Conservation (phyloP, 1,140 invertebrate genomes). For the Venustaconcha ellipsiformis region DNA sequence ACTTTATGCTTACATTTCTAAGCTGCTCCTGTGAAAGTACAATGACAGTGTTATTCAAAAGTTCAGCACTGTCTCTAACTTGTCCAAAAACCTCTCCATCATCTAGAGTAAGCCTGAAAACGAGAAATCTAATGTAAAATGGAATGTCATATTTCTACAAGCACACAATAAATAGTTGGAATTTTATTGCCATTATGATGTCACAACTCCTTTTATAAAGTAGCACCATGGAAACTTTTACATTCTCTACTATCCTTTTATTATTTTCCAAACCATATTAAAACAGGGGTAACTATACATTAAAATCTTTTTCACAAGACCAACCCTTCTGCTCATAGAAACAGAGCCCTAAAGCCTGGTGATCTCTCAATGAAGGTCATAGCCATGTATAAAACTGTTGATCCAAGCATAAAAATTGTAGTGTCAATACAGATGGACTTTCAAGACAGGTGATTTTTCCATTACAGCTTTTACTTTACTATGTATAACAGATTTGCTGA, state of each 20-base stretch:
- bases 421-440: too few relatives aligned
- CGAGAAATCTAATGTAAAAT: background rate
- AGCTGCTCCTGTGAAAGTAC: conserved; percentile 85
- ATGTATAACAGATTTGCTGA: too few relatives aligned
- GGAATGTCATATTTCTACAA: too few relatives aligned
- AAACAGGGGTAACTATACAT: too few relatives aligned
- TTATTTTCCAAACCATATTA: background rate
- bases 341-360: too few relatives aligned
- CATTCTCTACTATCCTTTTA: background rate
- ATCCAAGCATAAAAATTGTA: too few relatives aligned
- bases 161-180: background rate
- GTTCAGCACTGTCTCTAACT: conserved; percentile 80
- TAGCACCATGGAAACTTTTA: background rate
- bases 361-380: too few relatives aligned
- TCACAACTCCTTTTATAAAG: background rate
- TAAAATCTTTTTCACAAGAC: too few relatives aligned
- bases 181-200: background rate
- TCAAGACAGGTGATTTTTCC: too few relatives aligned
- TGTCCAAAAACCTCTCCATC: conserved; percentile 78
- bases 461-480: too few relatives aligned
- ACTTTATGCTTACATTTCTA: conserved; percentile 65
- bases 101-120: conserved; percentile 60
- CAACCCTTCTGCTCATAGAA: too few relatives aligned
- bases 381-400: too few relatives aligned
- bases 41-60: conserved; percentile 87